Base-by-base conservation (phyloP, 2,113 vertebrate genomes). In the Mionectes macconnelli region DNA sequence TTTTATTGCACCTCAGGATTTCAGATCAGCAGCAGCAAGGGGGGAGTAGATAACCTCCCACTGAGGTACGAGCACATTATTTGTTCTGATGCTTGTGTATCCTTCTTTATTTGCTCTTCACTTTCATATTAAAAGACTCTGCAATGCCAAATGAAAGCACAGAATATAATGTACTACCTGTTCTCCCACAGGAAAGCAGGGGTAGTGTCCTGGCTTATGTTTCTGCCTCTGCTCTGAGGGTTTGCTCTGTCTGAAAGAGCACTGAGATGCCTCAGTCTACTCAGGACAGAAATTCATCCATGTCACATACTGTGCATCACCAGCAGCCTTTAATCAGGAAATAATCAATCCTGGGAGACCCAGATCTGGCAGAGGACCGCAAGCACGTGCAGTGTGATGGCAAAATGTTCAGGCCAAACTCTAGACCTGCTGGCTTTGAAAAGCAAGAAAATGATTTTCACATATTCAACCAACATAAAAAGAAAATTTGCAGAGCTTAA, bases 1-100 rank as follows among this genome's bases (percentile, higher is more conserved):
- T 59, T 83, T 93, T 77, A 81, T 30, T 92, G 60, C n/a, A 67
- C 49, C 75, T 90, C 42, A 86, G 63, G 44, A 91, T 85, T 95
- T 90, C 56, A 2, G 85, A 91, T 85, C 87, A 90, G 79, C 63
- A 77, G 77, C 74, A 93, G 70, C 42, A 85, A 87, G 70, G 80
- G 80, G 11, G 15, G 8, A 90, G 40, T 18, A 91, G 74, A 77
- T 85, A 91, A 93, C 63, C 49, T 74, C 82, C 78, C 8, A 12
- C 57, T 64, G 47, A 94, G 60, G 59, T 55, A 85, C 0, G 0
- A 80, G 23, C 23, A 42, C 14, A 44, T 49, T 87, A 57, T 62
- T 95, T 80, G 83, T 77, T 83, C 75, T 49, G 67, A 90, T 83
- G 53, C 2, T 7, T 35, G n/a, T 1, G 35, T 50, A 92, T 57